Conservation (phyloP, 2,888 invertebrate genomes). For the Opisthograptis luteolata region DNA sequence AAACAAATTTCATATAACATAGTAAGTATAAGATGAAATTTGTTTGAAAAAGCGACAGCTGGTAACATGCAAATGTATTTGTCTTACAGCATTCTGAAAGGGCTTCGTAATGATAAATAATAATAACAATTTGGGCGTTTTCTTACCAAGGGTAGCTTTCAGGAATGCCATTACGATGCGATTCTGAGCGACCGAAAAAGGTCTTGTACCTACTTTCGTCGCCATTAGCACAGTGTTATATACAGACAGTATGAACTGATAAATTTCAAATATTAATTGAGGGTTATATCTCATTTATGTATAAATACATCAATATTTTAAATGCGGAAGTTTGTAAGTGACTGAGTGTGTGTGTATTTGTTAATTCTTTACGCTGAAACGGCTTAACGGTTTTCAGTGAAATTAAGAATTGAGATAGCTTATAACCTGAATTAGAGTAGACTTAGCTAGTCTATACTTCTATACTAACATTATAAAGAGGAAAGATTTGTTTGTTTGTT, state of each 20-base stretch:
- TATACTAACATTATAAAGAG: no score
- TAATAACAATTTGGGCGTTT: conserved; percentile 27
- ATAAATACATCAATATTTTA: no score
- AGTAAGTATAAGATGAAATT: neutral
- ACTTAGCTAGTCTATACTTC: no score
- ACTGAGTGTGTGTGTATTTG: no score
- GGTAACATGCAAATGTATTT: conserved; percentile 5
- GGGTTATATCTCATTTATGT: no score
- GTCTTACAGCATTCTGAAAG: conserved; percentile 19
- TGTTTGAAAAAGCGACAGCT: conserved; percentile 19
- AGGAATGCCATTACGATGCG: conserved; percentile 27
- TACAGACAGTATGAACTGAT: conserved; percentile 4
- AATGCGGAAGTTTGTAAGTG: no score
- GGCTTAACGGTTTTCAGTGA: no score
- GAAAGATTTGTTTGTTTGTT: no score
- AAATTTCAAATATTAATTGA: neutral
- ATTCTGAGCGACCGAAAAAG: conserved; percentile 27
- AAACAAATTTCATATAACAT: no score
- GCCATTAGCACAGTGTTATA: conserved; percentile 6
- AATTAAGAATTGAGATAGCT: no score
- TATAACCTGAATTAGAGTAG: no score
- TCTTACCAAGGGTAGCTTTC: conserved; percentile 27
- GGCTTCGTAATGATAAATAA: conserved; percentile 26
- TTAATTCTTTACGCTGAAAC: no score
- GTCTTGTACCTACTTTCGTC: conserved; percentile 21